phyloP scores from a whole-genome alignment of 2,113 vertebrate genomes.

The Rhinogobius similis region DNA sequence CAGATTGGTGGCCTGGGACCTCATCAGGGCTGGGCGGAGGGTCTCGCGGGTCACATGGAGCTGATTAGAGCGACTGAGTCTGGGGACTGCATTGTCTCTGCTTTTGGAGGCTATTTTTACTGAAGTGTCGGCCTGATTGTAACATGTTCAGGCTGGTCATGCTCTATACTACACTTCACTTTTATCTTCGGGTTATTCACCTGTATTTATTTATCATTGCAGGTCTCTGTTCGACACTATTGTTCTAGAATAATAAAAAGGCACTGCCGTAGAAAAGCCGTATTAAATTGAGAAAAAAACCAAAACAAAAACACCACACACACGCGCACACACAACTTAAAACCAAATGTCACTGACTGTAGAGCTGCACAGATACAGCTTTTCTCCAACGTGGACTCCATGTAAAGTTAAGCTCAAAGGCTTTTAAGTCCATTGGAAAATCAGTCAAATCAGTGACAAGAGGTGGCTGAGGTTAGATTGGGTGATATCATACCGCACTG shows the following conservation, averaged over 20 bases:
- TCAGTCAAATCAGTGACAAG: slow-evolving; percentile 32
- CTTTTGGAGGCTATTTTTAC: slow-evolving; percentile 36
- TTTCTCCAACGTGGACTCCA: background rate
- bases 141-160: background rate
- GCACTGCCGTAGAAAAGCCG: background rate
- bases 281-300: background rate
- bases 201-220: background rate
- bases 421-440: slow-evolving; percentile 11
- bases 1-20: slow-evolving; percentile 36
- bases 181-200: background rate
- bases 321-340: slow-evolving; percentile 20
- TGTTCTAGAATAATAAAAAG: background rate
- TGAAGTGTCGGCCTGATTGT: slow-evolving; percentile 15
- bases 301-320: background rate
- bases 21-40: slow-evolving; percentile 41
- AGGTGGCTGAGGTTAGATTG: slow-evolving; percentile 22
- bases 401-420: background rate
- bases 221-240: background rate
- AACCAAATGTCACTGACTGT: slow-evolving; percentile 27
- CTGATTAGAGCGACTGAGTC: slow-evolving; percentile 45
- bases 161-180: background rate
- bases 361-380: slow-evolving; percentile 33
- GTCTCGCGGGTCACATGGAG: slow-evolving; percentile 44
- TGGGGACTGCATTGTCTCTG: slow-evolving; percentile 22
- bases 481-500: background rate